Conservation (phyloP, 92 coral and sea anemone genomes). For the Isaurus tuberculatus region DNA sequence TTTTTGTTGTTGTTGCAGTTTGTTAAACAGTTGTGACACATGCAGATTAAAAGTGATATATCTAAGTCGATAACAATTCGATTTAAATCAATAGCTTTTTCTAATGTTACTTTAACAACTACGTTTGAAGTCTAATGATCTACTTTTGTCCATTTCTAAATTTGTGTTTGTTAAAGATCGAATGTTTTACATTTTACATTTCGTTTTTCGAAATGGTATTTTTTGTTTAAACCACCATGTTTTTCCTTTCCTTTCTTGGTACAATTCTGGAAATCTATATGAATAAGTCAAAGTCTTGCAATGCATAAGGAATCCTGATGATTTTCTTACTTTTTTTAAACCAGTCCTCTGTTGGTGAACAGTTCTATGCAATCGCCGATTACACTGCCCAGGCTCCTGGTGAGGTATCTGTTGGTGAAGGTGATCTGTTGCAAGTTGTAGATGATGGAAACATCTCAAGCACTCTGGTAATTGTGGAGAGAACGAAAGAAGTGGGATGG, state of each 20-base stretch:
- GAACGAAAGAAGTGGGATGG: constrained; percentile 84
- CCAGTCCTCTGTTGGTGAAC: constrained; percentile 68
- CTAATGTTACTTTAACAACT: too few species aligned
- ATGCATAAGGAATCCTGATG: not conserved
- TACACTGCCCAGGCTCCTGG: constrained; percentile 76
- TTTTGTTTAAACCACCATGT: too few species aligned
- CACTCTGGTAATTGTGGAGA: constrained; percentile 73
- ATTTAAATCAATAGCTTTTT: too few species aligned
- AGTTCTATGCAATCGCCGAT: constrained; percentile 74
- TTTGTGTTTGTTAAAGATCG: too few species aligned
- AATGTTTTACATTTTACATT: too few species aligned
- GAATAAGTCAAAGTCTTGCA: not conserved
- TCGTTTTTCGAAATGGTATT: too few species aligned
- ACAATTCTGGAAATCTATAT: not conserved
- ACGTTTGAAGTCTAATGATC: too few species aligned
- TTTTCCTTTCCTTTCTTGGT: too few species aligned
- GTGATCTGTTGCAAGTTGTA: constrained; percentile 79
- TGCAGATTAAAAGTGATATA: too few species aligned
- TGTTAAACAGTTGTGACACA: not conserved
- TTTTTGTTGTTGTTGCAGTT: not conserved
- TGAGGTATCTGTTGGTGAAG: constrained; percentile 83
- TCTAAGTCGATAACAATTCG: too few species aligned
- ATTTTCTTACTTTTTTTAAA: not conserved
- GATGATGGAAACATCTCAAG: constrained; percentile 72
- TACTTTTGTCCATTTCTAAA: too few species aligned